Evolutionary conservation across 2,888 invertebrate species (phyloP).

Genomic region (Lamproptera curius): DNA sequence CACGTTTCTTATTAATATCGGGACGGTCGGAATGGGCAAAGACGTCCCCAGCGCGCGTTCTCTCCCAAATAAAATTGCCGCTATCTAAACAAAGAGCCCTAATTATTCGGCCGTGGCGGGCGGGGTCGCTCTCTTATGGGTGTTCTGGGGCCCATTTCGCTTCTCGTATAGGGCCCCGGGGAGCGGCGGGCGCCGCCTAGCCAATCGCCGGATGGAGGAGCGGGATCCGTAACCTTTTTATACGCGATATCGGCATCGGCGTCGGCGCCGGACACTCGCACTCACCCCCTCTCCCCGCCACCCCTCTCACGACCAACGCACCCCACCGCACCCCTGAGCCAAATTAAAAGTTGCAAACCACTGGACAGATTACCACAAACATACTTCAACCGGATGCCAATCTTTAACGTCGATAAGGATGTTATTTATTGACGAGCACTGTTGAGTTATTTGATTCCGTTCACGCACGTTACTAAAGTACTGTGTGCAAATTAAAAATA

Average conservation of each 20-base stretch:
- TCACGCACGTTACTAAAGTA: neutral
- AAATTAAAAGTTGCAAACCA: conserved; percentile 62
- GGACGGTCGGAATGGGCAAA: conserved; percentile 70
- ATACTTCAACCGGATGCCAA: conserved; percentile 60
- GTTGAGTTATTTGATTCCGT: conserved; percentile 42
- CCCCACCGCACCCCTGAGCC: conserved; percentile 33
- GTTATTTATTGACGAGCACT: conserved; percentile 47
- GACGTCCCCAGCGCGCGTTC: conserved; percentile 75
- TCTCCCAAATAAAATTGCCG: conserved; percentile 80
- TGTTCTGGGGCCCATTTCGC: conserved; percentile 83
- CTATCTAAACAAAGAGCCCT: conserved; percentile 81
- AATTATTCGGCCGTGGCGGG: conserved; percentile 82
- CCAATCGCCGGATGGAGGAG: conserved; percentile 78
- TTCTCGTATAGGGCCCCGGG: conserved; percentile 80
- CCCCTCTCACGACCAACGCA: conserved; percentile 12
- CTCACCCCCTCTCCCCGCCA: conserved; percentile 32
- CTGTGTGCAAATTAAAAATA: no score
- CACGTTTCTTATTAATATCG: conserved; percentile 77
- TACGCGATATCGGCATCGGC: conserved; percentile 70
- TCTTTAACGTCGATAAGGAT: conserved; percentile 63
- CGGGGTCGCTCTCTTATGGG: conserved; percentile 84
- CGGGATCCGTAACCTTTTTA: conserved; percentile 78
- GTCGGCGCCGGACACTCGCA: conserved; percentile 51
- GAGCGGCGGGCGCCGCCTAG: conserved; percentile 81
- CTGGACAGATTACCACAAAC: conserved; percentile 71